These are phyloP conservation scores for Ibidorhyncha struthersii DNA, from an alignment of 2,113 vertebrate genomes.

Conservation along the genomic window DNA sequence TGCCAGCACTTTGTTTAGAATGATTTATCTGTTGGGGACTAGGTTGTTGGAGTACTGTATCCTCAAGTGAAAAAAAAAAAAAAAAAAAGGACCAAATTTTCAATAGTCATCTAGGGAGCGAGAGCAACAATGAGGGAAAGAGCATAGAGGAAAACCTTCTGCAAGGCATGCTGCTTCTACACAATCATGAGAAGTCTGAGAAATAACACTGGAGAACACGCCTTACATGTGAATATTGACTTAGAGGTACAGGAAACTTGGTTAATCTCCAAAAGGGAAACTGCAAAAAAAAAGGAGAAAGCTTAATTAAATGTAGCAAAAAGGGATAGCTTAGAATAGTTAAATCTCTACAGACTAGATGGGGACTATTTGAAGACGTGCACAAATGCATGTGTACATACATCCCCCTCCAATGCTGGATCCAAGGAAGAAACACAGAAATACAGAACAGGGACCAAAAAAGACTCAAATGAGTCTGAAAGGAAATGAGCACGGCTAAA, in stretches of 20 bases:
- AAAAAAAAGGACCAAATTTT: neutral
- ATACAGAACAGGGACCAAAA: neutral
- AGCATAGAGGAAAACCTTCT: neutral
- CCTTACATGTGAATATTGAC: neutral
- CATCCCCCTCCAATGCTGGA: neutral
- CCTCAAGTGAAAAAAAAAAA: neutral
- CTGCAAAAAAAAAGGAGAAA: neutral
- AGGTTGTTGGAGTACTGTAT: neutral
- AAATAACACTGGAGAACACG: neutral
- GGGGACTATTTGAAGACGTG: neutral
- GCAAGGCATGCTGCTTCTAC: neutral
- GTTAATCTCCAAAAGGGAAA: slow-evolving; percentile 1
- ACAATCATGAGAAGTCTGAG: neutral
- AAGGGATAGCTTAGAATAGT: neutral
- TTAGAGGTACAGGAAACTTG: neutral
- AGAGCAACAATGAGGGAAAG: neutral
- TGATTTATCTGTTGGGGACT: neutral
- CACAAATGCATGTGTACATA: neutral
- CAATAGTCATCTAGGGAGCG: neutral
- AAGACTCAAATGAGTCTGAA: neutral
- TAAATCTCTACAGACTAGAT: neutral
- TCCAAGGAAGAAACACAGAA: neutral
- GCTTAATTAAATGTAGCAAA: neutral
- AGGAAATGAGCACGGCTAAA: neutral
- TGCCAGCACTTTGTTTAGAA: neutral